Evolutionary conservation across 2,113 vertebrate genomes (phyloP).

Genomic region (Polyodon spathula): DNA sequence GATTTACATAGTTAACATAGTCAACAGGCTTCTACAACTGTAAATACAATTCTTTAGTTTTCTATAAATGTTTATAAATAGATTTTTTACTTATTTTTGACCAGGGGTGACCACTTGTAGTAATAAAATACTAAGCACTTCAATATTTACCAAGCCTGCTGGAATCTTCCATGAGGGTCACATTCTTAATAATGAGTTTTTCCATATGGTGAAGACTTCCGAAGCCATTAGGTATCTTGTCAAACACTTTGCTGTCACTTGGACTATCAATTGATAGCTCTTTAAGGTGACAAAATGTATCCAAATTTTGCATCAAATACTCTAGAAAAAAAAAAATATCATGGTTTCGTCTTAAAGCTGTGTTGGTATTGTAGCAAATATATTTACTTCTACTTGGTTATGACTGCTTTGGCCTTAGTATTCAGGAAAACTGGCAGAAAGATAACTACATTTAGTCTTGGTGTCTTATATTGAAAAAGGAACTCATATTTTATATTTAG

Average conservation of each 20-base stretch:
- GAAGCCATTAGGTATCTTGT: slow-evolving; percentile 19
- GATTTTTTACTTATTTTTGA: too few species aligned
- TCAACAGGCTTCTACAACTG: too few species aligned
- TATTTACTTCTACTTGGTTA: not conserved
- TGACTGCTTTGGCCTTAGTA: not conserved
- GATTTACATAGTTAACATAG: too few species aligned
- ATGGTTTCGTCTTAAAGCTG: not conserved
- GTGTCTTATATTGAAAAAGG: not conserved
- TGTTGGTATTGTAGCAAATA: not conserved
- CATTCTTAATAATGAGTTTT: slow-evolving; percentile 12
- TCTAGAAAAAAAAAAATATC: slow-evolving; percentile 21
- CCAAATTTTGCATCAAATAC: slow-evolving; percentile 29
- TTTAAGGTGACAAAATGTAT: slow-evolving; percentile 33
- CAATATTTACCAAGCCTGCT: slow-evolving; percentile 16
- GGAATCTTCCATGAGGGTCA: slow-evolving; percentile 4
- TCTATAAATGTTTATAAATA: too few species aligned
- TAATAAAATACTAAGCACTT: too few species aligned
- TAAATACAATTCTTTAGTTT: too few species aligned
- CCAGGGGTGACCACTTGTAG: too few species aligned
- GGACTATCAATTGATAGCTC: slow-evolving; percentile 27
- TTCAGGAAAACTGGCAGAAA: too few species aligned
- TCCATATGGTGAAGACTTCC: slow-evolving; percentile 19
- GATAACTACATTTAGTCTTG: too few species aligned
- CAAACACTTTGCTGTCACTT: not conserved
- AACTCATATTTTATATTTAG: too few species aligned